Conservation (phyloP, 2,888 invertebrate species). For the Scaptomyza reducta region DNA sequence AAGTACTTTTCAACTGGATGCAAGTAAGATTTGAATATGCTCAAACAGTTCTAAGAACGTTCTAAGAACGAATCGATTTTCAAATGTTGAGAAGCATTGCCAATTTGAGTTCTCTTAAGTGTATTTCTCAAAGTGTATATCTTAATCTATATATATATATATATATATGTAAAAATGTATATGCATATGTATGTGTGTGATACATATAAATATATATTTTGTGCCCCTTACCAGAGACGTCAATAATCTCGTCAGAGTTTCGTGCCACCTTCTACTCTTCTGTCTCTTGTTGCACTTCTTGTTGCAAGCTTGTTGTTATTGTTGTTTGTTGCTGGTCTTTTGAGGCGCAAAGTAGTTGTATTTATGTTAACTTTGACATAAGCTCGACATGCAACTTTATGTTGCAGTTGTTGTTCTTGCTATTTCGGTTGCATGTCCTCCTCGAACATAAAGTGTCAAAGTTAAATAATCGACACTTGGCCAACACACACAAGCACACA, state of each 20-base stretch:
- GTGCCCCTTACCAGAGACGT: conserved; percentile 54
- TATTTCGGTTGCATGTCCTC: conserved; percentile 63
- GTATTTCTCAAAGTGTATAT: not conserved
- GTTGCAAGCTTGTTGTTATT: conserved; percentile 9
- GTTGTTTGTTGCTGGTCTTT: conserved; percentile 6
- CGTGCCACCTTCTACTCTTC: conserved; percentile 8
- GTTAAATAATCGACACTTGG: conserved; percentile 66
- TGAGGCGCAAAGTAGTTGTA: conserved; percentile 71
- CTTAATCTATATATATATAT: conserved; percentile 26
- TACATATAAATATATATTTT: conserved; percentile 19
- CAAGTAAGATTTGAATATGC: too few relatives aligned
- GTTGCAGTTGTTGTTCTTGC: conserved; percentile 22
- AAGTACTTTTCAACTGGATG: too few relatives aligned
- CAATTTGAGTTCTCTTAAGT: not conserved
- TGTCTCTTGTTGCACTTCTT: conserved; percentile 10
- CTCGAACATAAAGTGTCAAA: conserved; percentile 64
- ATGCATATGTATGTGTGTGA: too few relatives aligned
- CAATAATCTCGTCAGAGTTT: conserved; percentile 44
- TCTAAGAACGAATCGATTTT: too few relatives aligned
- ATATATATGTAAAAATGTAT: too few relatives aligned
- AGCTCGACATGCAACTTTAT: conserved; percentile 73
- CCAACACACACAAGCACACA: conserved; percentile 1
- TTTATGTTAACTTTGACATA: conserved; percentile 80
- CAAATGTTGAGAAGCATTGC: not conserved
- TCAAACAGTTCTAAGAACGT: too few relatives aligned